These are phyloP conservation scores for Punctoribates punctum DNA, from an alignment of 2,888 invertebrate genomes.

Conservation along the genomic window DNA sequence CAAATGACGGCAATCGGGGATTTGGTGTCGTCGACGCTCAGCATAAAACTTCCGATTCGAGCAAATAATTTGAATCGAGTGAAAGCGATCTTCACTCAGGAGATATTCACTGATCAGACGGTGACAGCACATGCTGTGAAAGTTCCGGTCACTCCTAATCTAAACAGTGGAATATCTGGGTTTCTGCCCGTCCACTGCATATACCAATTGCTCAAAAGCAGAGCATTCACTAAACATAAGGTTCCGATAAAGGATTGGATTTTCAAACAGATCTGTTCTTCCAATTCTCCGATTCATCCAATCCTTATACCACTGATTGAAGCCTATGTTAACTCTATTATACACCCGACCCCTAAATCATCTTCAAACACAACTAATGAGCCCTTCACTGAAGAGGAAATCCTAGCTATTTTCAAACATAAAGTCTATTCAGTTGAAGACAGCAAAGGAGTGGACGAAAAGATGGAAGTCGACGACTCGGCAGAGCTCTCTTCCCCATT, in stretches of 20 bases:
- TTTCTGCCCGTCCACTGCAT: conserved; percentile 95
- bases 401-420: conserved; percentile 58
- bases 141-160: conserved; percentile 83
- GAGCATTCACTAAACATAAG: conserved; percentile 92
- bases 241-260: conserved; percentile 69
- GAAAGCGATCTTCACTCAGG: conserved; percentile 90
- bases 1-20: conserved; percentile 89
- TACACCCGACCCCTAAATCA: conserved; percentile 60
- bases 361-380: conserved; percentile 76
- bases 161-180: conserved; percentile 82
- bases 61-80: conserved; percentile 81
- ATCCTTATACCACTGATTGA: conserved; percentile 88
- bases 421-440: conserved; percentile 49
- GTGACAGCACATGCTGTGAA: conserved; percentile 93
- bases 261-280: conserved; percentile 83
- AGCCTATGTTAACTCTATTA: conserved; percentile 87
- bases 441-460: conserved; percentile 28
- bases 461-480: conserved; percentile 53
- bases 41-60: conserved; percentile 86
- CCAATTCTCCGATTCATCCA: conserved; percentile 84
- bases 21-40: conserved; percentile 84
- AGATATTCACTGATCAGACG: conserved; percentile 94
- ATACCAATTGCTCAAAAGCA: conserved; percentile 85
- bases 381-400: conserved; percentile 84
- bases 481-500: conserved; percentile 57